Evolutionary conservation across 2,888 invertebrate species (phyloP).

Genomic region (Leptinotarsa rubiginosa): DNA sequence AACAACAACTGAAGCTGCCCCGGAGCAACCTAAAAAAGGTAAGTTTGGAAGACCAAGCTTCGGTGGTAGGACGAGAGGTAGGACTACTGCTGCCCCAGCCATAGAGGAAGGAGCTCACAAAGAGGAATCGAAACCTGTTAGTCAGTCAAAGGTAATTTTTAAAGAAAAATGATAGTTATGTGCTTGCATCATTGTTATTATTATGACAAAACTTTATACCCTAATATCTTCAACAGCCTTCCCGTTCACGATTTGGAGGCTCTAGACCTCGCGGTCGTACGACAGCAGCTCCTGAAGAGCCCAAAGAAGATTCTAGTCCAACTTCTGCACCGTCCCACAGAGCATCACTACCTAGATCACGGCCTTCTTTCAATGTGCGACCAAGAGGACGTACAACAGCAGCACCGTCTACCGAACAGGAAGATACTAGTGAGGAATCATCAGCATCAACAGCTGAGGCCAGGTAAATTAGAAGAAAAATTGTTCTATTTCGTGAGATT

Average conservation of each 20-base stretch:
- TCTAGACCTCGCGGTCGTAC: slow-evolving; percentile 59
- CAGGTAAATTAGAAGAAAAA: slow-evolving; percentile 20
- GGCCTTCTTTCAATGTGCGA: slow-evolving; percentile 63
- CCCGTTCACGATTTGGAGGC: slow-evolving; percentile 60
- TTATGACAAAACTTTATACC: slow-evolving; percentile 9
- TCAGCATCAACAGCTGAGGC: slow-evolving; percentile 38
- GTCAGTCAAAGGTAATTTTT: slow-evolving; percentile 56
- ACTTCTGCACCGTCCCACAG: slow-evolving; percentile 56
- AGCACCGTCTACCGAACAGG: slow-evolving; percentile 57
- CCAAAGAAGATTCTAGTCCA: slow-evolving; percentile 64
- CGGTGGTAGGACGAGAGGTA: slow-evolving; percentile 65
- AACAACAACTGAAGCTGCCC: slow-evolving; percentile 65
- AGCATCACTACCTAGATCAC: slow-evolving; percentile 66
- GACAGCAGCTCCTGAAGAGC: slow-evolving; percentile 65
- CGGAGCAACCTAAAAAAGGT: slow-evolving; percentile 68
- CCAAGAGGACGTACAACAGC: slow-evolving; percentile 59
- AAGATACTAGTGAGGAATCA: slow-evolving; percentile 38
- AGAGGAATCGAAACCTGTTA: slow-evolving; percentile 64
- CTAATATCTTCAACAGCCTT: slow-evolving; percentile 50
- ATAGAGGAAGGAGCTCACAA: slow-evolving; percentile 62
- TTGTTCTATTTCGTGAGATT: not conserved
- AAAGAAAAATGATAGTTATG: not conserved
- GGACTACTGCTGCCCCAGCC: slow-evolving; percentile 60
- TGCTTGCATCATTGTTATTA: not conserved
- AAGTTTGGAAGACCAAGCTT: slow-evolving; percentile 64